Evolutionary conservation across 2,797 vertebrate genomes (phyloP), one percentile per base, ranked within the genome.

Genomic region (Peromyscus nudipes): DNA sequence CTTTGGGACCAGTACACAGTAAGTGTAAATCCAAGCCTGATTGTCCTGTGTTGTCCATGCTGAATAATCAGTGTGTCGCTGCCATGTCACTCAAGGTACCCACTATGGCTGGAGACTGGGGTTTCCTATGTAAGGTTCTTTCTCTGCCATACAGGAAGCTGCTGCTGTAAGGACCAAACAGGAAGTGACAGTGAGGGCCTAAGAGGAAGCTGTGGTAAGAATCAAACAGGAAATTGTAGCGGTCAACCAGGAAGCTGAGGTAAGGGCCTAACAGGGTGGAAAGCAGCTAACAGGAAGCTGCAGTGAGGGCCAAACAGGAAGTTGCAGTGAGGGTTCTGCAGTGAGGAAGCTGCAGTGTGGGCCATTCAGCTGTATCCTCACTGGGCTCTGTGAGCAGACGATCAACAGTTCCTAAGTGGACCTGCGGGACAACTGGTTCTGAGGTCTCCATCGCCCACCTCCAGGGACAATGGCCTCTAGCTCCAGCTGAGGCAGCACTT

Each of bases 321-420:
- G 31, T 34, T 49, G 27, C 8, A 14, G 34, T 17, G 5, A 27
- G n/a, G 55, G 16, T 52, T 52, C 49, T 52, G 13, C 34, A 19
- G 8, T 0, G 5, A 77, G 75, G 75, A 77, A 77, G 7, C 4
- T 3, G 0, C 34, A 3, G 0, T 2, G 0, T 0, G 0, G 23
- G 10, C 9, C 25, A 10, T 9, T 27, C n/a, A 4, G 34, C 57
- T 46, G 19, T 11, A 11, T 31, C 14, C 40, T 14, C 0, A 1
- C 31, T 25, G 12, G 52, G 6, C 17, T 23, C 29, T 46, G 3
- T 1, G 52, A 17, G 25, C 1, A 1, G 65, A 40, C 0, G 0
- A 0, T 9, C 65, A 7, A 0, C 0, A 1, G 84, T 4, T 80
- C 84, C 19, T 1, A 17, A 29, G 0, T 4, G 13, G 25, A 16